Base-by-base conservation (phyloP, 1,140 invertebrate genomes). In the Drosophila parvula region DNA sequence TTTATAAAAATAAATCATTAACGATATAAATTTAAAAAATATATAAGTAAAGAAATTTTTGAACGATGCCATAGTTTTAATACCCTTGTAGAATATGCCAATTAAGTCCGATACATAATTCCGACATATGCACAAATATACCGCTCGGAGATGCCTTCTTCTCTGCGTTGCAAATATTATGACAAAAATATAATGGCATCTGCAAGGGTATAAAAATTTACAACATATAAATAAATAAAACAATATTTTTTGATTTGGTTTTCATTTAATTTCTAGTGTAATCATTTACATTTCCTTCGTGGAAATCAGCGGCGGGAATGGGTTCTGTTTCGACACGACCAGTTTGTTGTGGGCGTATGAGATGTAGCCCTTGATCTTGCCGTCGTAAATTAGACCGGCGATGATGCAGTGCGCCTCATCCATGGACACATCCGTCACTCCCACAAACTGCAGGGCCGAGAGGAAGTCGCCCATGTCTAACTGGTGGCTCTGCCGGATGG, bases 391-490 rank as follows among this genome's bases (percentile, higher is more conserved):
- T 28, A 99, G 94, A 94, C 99, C 99, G 1, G 98, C 97, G 11
- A 99, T 94, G 90, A 99, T 97, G 93, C 98, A 99, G 86, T 98
- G 96, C 1, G 97, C 97, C 93, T 99, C 98, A 92, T 99, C 98
- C 70, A 96, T 93, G 91, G 98, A 97, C 12, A 98, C 95, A 90
- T 98, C 97, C 34, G 95, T 95, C 58, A 97, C 95, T 28, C 96
- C 96, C 76, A 96, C 95, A 90, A 95, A 96, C 84, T 96, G 94
- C 11, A 99, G 93, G 12, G 97, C 97, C 30, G 94, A 93, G 65
- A 97, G 94, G 79, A 99, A 96, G 74, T 95, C 94, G 5, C 95
- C 94, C 44, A 99, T 95, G 16, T 98, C 96, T 78, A 99, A 95
- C 91, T 98, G 97, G 94, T 98, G 97, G 3, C 95, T 97, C 71